A percentile compares a stretch with the other conserved stretches of the same genome.
These are phyloP conservation scores for Melozone crissalis DNA, from an alignment of 2,113 vertebrate species.

Conservation along the genomic window DNA sequence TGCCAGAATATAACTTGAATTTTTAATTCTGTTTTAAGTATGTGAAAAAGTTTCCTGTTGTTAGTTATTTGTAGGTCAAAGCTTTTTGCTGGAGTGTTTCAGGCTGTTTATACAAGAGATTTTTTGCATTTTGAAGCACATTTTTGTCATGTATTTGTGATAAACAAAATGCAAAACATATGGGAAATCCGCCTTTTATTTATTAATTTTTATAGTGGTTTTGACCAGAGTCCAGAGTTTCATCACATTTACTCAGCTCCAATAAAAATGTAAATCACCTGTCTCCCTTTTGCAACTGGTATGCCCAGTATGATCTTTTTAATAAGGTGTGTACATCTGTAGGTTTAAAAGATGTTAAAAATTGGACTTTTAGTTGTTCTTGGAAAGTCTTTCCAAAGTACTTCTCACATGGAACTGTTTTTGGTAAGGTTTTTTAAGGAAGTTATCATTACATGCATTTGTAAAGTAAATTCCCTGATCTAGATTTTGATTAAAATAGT, in stretches of 20 bases:
- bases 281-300: not conserved
- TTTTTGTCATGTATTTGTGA: not conserved
- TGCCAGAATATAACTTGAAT: not conserved
- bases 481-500: not conserved
- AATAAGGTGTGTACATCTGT: not conserved
- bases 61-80: not conserved
- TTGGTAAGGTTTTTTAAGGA: not conserved
- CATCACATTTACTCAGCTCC: not conserved
- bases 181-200: not conserved
- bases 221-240: not conserved
- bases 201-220: not conserved
- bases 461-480: not conserved
- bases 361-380: not conserved
- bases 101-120: not conserved
- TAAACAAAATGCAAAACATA: not conserved
- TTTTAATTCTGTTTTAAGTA: slow-evolving; percentile 11
- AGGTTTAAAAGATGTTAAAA: not conserved
- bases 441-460: not conserved
- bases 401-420: not conserved
- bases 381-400: not conserved
- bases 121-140: not conserved
- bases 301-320: not conserved
- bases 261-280: not conserved
- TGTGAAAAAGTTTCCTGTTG: not conserved
- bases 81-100: not conserved